Base-by-base conservation (phyloP, 1,140 invertebrate genomes). In the Elymnias hypermnestra region DNA sequence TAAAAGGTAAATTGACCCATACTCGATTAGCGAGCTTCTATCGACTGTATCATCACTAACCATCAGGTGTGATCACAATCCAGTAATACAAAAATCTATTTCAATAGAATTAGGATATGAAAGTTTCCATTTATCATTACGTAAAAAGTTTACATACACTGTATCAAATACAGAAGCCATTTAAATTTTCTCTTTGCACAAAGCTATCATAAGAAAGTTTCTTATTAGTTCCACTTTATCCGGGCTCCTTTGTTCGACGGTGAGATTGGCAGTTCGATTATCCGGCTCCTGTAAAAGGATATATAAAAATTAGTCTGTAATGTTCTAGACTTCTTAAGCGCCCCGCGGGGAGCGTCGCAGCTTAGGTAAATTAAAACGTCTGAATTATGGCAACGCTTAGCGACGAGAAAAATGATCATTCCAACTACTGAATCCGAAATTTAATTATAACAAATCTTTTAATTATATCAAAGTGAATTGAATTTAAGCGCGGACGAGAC, bases 211-310 rank as follows among this genome's bases (percentile, higher is more conserved):
- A 41, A 64, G 59, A 72, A 66, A 74, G 49, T 62, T 67, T 59
- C 50, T 50, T 65, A 73, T 68, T 74, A 78, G 68, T 72, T 71
- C 49, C 54, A 48, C 39, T 55, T 53, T 51, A 52, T 63, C 50
- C 43, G 42, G 48, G 46, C 53, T 64, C 56, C 71, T 76, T 78
- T 76, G 73, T 78, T 67, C 64, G 51, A 53, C 42, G 56, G 57
- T 55, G 50, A 70, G 81, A 84, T 84, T 82, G 77, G 75, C 81
- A 82, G 70, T 72, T 84, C 75, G 77, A 82, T 84, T 82, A 82
- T 82, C 73, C 66, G 44, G 44, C 51, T 76, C 56, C 56, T 62
- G 60, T 57, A 78, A 82, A 77, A 76, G 78, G 70, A 65, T 61
- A 64, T 71, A 75, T 71, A 79, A 79, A 76, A 83, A 78, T 76